Percentiles rank a stretch among this genome's conserved stretches.
Conservation (phyloP, 1,140 invertebrate species). For the Macrotrachela quadricornifera region DNA sequence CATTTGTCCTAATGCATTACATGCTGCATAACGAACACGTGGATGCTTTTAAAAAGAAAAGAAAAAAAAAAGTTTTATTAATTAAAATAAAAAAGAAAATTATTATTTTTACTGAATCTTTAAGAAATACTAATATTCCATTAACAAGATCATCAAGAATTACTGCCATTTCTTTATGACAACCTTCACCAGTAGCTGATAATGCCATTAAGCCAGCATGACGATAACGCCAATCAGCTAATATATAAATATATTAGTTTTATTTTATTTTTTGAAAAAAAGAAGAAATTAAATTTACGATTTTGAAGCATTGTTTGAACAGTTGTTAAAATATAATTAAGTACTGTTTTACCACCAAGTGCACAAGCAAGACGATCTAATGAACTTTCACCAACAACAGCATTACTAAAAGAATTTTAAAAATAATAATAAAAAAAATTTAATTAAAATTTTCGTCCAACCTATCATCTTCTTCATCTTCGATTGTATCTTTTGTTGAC, state of each 20-base stretch:
- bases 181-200: conserved; percentile 89
- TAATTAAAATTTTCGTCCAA: too few species aligned
- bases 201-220: conserved; percentile 95
- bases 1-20: conserved; percentile 98
- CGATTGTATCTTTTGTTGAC: conserved; percentile 43
- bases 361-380: conserved; percentile 76
- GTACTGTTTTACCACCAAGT: conserved; percentile 69
- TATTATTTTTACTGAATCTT: conserved; percentile 42
- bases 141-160: conserved; percentile 71
- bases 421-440: too few species aligned
- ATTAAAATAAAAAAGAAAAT: conserved; percentile 12
- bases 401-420: background rate
- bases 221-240: conserved; percentile 39
- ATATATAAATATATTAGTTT: background rate
- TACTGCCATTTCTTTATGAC: conserved; percentile 86
- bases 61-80: conserved; percentile 5
- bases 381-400: conserved; percentile 79
- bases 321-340: conserved; percentile 62
- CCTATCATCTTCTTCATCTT: conserved; percentile 43
- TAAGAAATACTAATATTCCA: conserved; percentile 56
- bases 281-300: conserved; percentile 20
- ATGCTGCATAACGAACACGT: conserved; percentile 78
- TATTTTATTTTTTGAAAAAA: conserved; percentile 34
- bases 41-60: conserved; percentile 45
- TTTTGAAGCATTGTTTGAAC: conserved; percentile 66